Base-by-base conservation (phyloP, 37 sponge, comb jelly and placozoan species). In the Chondrosia reniformis region DNA sequence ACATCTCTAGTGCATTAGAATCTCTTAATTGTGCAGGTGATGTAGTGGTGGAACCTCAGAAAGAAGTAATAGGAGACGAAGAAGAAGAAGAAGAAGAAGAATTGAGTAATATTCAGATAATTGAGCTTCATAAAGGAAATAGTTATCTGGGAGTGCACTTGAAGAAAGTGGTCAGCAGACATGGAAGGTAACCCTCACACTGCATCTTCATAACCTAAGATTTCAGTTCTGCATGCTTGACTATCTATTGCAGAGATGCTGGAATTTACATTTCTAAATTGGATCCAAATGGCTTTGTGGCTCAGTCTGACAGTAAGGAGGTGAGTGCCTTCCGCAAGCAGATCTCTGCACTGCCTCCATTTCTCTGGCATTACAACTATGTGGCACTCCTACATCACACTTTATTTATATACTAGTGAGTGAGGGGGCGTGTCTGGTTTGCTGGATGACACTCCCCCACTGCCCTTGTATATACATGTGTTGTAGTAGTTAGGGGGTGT, bases 161-260 rank as follows among this genome's bases (percentile, higher is more conserved):
- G 25, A 84, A 58, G n/a, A 69, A 79, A 46, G 77, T 58, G 41
- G 80, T 69, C 17, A 65, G 75, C 32, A 79, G 83, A 12, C 83
- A 82, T 21, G 79, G 88, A 56, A 54, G 38, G 88, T 87, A 46
- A n/a, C n/a, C n/a, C n/a, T n/a, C n/a, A n/a, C n/a, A n/a, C n/a
- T n/a, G n/a, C n/a, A n/a, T n/a, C n/a, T n/a, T n/a, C n/a, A n/a
- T n/a, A n/a, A n/a, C n/a, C n/a, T n/a, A n/a, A n/a, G n/a, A n/a
- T n/a, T n/a, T n/a, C n/a, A n/a, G n/a, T n/a, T n/a, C n/a, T n/a
- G n/a, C n/a, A n/a, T n/a, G n/a, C n/a, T n/a, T n/a, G n/a, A n/a
- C n/a, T n/a, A n/a, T n/a, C n/a, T n/a, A n/a, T n/a, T n/a, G 31
- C 84, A 86, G 91, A 19, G 91, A 90, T 61, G 86, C 82, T 54